These are phyloP conservation scores for Lasiommata megera DNA, from an alignment of 2,888 invertebrate genomes.

Conservation along the genomic window DNA sequence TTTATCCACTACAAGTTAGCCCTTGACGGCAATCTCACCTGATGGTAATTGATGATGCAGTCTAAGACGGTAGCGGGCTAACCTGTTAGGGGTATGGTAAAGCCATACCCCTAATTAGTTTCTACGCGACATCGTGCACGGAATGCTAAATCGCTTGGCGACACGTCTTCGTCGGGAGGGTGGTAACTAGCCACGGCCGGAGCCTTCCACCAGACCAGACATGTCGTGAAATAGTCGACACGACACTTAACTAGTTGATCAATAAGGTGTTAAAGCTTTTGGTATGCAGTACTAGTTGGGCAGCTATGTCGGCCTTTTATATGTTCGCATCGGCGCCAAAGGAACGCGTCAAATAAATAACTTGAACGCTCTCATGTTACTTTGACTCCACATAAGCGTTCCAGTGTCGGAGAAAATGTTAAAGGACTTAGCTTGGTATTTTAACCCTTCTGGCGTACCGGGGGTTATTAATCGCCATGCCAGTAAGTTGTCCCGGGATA, in stretches of 20 bases:
- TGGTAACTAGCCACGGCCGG: too few species aligned
- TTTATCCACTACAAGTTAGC: too few species aligned
- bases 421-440: background rate
- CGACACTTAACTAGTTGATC: conserved; percentile 10
- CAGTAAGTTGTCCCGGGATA: background rate
- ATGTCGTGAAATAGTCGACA: background rate
- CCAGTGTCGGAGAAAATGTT: background rate
- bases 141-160: too few species aligned
- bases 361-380: conserved; percentile 17
- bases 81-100: too few species aligned
- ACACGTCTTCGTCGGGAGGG: too few species aligned
- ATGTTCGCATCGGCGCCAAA: conserved; percentile 23
- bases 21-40: too few species aligned
- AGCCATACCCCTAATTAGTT: too few species aligned
- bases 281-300: conserved; percentile 15
- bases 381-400: conserved; percentile 1
- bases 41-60: too few species aligned
- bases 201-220: too few species aligned
- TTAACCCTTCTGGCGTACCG: background rate
- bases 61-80: too few species aligned
- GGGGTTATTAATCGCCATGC: background rate
- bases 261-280: conserved; percentile 26
- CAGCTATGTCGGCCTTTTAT: conserved; percentile 18
- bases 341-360: conserved; percentile 24
- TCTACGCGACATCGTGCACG: too few species aligned